Evolutionary conservation across 2,888 invertebrate genomes (phyloP).

Genomic region (Cenopis cana): DNA sequence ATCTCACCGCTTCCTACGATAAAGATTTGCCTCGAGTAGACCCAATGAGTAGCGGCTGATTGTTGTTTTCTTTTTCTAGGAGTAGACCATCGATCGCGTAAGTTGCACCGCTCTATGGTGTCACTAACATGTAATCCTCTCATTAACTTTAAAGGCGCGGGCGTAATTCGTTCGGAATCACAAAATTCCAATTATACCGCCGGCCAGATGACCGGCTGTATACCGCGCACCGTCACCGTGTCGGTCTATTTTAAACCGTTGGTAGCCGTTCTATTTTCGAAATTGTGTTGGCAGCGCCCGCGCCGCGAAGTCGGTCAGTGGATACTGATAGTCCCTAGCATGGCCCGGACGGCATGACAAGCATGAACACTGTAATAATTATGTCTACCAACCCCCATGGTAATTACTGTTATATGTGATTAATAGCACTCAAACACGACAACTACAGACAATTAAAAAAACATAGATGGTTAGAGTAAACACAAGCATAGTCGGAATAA

Average conservation of each 20-base stretch:
- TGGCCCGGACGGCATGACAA: slow-evolving; percentile 65
- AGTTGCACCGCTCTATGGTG: slow-evolving; percentile 85
- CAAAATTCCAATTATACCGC: slow-evolving; percentile 59
- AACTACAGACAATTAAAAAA: slow-evolving; percentile 29
- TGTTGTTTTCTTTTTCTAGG: slow-evolving; percentile 86
- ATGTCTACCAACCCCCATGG: slow-evolving; percentile 59
- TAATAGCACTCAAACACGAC: slow-evolving; percentile 49
- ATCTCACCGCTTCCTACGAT: slow-evolving; percentile 64
- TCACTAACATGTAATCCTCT: slow-evolving; percentile 79
- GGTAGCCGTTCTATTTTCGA: slow-evolving; percentile 78
- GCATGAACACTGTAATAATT: slow-evolving; percentile 67
- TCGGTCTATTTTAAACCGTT: slow-evolving; percentile 72
- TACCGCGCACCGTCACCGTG: slow-evolving; percentile 57
- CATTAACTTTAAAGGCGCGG: slow-evolving; percentile 76
- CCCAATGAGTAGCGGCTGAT: slow-evolving; percentile 74
- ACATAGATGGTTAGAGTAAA: background rate
- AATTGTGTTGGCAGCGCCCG: slow-evolving; percentile 74
- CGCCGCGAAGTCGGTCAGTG: slow-evolving; percentile 78
- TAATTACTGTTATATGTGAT: slow-evolving; percentile 53
- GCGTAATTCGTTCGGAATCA: slow-evolving; percentile 63
- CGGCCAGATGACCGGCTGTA: slow-evolving; percentile 66
- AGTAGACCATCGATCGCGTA: slow-evolving; percentile 86
- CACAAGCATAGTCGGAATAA: background rate
- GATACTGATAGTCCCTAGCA: slow-evolving; percentile 65
- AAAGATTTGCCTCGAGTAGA: slow-evolving; percentile 31